Evolutionary conservation across 2,888 invertebrate genomes (phyloP), one percentile per base, ranked within the genome.

Genomic region (Azorinus chamasolen): DNA sequence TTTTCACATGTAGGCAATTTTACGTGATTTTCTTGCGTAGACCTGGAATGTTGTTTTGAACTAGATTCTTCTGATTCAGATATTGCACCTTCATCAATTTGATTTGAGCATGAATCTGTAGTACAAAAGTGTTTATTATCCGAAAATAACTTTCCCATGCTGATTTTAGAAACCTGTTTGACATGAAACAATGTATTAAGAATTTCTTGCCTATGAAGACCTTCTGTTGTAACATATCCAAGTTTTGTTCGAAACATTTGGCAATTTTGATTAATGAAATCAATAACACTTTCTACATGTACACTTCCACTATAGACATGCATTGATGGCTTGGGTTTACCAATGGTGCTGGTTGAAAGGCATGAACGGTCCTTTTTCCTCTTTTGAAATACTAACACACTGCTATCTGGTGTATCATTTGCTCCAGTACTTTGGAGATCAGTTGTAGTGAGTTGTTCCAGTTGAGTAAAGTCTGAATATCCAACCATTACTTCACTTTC

Each of bases 191-290:
- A 66, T 27, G 83, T 83, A 5, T 83, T 55, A 5, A 90, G 59
- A 41, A 91, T 89, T 39, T 87, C 80, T 50, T 85, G 27, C 43
- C 88, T 71, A 50, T 90, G 90, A 12, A 86, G 65, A 6, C 91
- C 91, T 58, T 78, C 69, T 12, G 73, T 24, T 8, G 77, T 77
- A n/a, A 88, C 27, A 27, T 32, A 46, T 6, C 91, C 91, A 68
- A 80, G 68, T 24, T 53, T 32, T 10, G 51, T 80, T 39, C 85
- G 59, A 54, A 87, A 91, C 16, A 86, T 86, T 25, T 73, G 51
- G 63, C 91, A 91, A 16, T 83, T 65, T n/a, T 53, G 27, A 76
- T 91, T 91, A 0, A 91, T 78, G 70, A 86, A 89, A 6, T 82
- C 72, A 14, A 87, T 62, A 25, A 90, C 27, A 12, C 54, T 53